phyloP scores from a whole-genome alignment of 2,113 vertebrate species.

The Typhlomys cinereus region DNA sequence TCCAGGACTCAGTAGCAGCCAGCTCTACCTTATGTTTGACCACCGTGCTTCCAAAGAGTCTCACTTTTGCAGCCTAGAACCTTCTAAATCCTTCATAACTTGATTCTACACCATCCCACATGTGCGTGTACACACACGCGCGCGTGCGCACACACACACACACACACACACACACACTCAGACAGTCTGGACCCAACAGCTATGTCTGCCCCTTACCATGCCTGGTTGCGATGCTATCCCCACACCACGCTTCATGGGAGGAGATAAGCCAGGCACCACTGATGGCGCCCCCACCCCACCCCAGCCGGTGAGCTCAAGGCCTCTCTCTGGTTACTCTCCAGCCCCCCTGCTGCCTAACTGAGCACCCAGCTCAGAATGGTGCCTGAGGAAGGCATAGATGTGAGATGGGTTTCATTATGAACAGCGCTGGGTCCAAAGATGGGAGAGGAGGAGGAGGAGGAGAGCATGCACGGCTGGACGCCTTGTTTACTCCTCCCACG shows the following conservation, averaged over 20 bases:
- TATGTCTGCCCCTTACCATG: not conserved
- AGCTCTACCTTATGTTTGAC: not conserved
- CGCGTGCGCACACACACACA: not conserved
- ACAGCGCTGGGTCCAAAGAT: not conserved
- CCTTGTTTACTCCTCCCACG: not conserved
- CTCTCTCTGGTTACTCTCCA: not conserved
- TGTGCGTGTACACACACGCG: fast-evolving
- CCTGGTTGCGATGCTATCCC: not conserved
- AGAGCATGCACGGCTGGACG: fast-evolving
- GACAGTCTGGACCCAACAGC: not conserved
- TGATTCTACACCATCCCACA: not conserved
- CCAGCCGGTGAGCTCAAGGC: fast-evolving
- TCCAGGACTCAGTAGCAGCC: not conserved
- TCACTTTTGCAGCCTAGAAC: not conserved
- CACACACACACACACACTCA: not conserved
- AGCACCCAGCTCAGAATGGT: not conserved
- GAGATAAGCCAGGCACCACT: not conserved
- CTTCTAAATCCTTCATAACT: not conserved
- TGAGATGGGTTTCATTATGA: not conserved
- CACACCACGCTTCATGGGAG: not conserved
- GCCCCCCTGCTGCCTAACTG: not conserved
- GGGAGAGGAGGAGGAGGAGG: not conserved
- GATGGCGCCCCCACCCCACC: not conserved
- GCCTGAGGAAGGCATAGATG: not conserved
- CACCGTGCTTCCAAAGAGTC: not conserved